Conservation (phyloP, 1,140 invertebrate genomes). For the Ganaspis sp. region DNA sequence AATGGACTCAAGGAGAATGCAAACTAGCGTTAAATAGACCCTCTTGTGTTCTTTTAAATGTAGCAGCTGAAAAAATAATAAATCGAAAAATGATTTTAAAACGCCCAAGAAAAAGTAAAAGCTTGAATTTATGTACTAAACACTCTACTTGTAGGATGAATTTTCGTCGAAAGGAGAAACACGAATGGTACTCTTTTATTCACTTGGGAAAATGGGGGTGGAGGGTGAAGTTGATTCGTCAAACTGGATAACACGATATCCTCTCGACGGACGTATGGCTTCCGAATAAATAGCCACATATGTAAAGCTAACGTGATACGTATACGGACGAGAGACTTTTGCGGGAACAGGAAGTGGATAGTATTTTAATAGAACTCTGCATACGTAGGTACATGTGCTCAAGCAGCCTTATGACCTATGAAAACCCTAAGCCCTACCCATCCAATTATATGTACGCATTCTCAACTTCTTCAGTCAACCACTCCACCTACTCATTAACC, state of each 20-base stretch:
- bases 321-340: constrained; percentile 27
- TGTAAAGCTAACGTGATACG: constrained; percentile 49
- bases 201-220: constrained; percentile 14
- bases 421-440: constrained; percentile 58
- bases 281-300: constrained; percentile 54
- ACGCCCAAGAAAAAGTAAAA: not conserved
- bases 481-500: constrained; percentile 11
- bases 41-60: too few relatives aligned
- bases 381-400: constrained; percentile 34
- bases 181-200: constrained; percentile 32
- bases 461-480: constrained; percentile 31
- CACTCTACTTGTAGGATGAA: not conserved
- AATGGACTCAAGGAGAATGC: too few relatives aligned
- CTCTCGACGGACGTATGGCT: constrained; percentile 52
- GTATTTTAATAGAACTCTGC: constrained; percentile 45
- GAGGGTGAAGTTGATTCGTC: constrained; percentile 49
- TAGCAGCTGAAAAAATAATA: too few relatives aligned
- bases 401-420: constrained; percentile 58
- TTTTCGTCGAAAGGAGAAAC: constrained; percentile 16
- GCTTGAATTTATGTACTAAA: not conserved
- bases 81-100: too few relatives aligned
- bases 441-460: constrained; percentile 58
- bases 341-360: constrained; percentile 12
- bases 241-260: constrained; percentile 57
- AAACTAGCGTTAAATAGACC: too few relatives aligned